Evolutionary conservation across 2,797 vertebrate species (phyloP).

Genomic region (Buceros bicornis): DNA sequence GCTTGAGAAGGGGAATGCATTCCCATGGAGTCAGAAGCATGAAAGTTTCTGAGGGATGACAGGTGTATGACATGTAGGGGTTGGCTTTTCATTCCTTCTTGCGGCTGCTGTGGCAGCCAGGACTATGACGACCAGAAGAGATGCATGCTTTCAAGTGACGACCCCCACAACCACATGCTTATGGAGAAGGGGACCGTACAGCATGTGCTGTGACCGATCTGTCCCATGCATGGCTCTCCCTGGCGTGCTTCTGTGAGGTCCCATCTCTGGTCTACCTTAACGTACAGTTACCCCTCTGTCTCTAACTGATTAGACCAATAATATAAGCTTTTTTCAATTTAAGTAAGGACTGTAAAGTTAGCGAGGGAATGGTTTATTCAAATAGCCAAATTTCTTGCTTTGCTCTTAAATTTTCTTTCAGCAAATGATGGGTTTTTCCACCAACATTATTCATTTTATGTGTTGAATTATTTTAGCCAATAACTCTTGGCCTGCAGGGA

Average conservation of each 20-base stretch:
- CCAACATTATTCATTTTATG: constrained; percentile 23
- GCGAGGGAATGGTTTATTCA: constrained; percentile 15
- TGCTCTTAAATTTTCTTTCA: constrained; percentile 22
- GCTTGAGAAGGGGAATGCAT: not conserved
- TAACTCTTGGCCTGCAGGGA: constrained; percentile 47
- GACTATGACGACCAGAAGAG: not conserved
- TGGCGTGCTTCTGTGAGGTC: not conserved
- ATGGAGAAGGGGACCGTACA: not conserved
- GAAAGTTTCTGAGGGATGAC: not conserved
- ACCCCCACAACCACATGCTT: rapidly evolving
- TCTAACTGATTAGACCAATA: not conserved
- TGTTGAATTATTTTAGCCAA: constrained; percentile 55
- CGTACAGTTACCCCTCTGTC: not conserved
- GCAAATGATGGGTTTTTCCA: not conserved
- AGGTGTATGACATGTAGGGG: not conserved
- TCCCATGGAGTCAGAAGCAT: not conserved
- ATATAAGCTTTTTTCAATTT: not conserved
- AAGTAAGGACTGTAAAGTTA: not conserved
- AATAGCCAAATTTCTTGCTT: not conserved
- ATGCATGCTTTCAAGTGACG: not conserved
- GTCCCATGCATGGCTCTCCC: not conserved
- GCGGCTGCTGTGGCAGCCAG: not conserved
- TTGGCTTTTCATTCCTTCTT: not conserved
- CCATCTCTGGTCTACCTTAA: not conserved
- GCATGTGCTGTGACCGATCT: rapidly evolving